These are phyloP conservation scores for Lynx canadensis DNA, from an alignment of 2,113 vertebrate species.

Conservation along the genomic window DNA sequence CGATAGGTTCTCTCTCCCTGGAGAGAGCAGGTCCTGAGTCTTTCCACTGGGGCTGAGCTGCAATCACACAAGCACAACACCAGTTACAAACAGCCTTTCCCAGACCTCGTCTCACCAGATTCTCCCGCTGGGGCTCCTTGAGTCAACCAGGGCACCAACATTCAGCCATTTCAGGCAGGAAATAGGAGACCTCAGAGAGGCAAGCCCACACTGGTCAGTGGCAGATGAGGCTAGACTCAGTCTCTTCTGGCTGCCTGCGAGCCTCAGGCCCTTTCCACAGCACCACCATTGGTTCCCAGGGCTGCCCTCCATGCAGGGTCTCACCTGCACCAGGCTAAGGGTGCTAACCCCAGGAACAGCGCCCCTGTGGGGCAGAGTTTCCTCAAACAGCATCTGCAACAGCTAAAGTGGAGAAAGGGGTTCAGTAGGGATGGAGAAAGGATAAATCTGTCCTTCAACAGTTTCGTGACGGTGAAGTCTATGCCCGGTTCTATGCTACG, in stretches of 20 bases:
- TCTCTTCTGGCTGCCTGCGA: neutral
- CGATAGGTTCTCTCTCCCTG: slow-evolving; percentile 73
- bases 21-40: slow-evolving; percentile 86
- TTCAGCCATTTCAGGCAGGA: neutral
- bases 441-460: neutral
- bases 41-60: slow-evolving; percentile 86
- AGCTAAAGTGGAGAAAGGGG: neutral
- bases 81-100: neutral
- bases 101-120: neutral
- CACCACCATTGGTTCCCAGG: neutral
- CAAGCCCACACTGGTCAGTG: neutral
- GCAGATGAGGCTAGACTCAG: neutral
- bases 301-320: neutral
- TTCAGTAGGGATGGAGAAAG: neutral
- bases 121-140: neutral
- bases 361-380: neutral
- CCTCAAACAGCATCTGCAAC: slow-evolving; percentile 59
- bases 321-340: slow-evolving; percentile 75
- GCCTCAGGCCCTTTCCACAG: neutral
- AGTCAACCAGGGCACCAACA: neutral
- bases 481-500: neutral
- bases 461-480: neutral
- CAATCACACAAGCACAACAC: neutral
- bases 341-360: slow-evolving; percentile 11
- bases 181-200: neutral